Base-by-base conservation (phyloP, 2,113 vertebrate genomes). In the Bagarius yarrelli region DNA sequence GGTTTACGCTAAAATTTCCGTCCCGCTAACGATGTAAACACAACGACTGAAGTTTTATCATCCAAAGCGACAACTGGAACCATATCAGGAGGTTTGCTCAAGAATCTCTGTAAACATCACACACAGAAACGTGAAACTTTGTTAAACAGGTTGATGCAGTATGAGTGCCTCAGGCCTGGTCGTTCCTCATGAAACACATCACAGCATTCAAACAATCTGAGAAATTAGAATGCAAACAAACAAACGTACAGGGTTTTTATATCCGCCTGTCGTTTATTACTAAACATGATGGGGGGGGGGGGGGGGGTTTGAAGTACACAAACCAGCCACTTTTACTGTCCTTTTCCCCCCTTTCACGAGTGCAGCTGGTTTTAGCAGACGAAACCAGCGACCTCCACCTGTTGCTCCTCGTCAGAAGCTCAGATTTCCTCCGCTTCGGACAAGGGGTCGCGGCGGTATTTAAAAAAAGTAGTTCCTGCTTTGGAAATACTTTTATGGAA, bases 301-400 rank as follows among this genome's bases (percentile, higher is more conserved):
- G 61, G 79, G 78, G 44, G 75, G 70, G 61, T 75, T 74, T 78
- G 72, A 80, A 80, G 56, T 50, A 69, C 50, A 27, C 5, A 12
- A 64, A 4, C 53, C 47, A 50, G 71, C 60, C 57, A 67, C 59
- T 59, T 83, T 32, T 55, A 34, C 59, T 61, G 25, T 59, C 81
- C 3, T 66, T 69, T 61, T 79, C 73, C 64, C 59, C 40, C 57
- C 69, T 83, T 81, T 53, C 44, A 70, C n/a, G 81, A 80, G 74
- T 55, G 83, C 80, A 83, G 84, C 86, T 87, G 82, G 82, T 81
- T 84, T 84, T 83, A 86, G 82, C 77, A 70, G 82, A 78, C 34
- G 74, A 52, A 53, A 73, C 76, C 76, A 44, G 79, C 60, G 61
- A 74, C 75, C 67, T 83, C 69, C 87, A 88, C 87, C 87, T 88